Evolutionary conservation across 2,888 invertebrate genomes (phyloP), one percentile per base, ranked within the genome.

Genomic region (Kryphioiulus occultus): DNA sequence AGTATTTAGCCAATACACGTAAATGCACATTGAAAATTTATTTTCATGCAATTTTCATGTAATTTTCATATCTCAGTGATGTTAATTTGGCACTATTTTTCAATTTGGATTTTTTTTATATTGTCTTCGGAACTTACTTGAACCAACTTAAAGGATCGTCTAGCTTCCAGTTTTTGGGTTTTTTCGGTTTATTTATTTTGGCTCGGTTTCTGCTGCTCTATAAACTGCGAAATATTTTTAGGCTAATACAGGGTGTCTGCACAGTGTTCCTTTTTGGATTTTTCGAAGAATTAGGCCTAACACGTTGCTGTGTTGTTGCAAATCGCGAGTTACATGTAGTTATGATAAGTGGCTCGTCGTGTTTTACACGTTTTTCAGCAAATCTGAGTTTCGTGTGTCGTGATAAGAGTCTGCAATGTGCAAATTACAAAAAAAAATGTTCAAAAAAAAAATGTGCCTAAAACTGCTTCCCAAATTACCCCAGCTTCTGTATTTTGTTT

Each of bases 131-230:
- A 68, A 26, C 26, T 68, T 68, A 4, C 7, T 22, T 26, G 22
- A 26, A 5, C 26, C 22, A 68, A 68, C 68, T 68, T 68, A 7
- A 19, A 68, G 26, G 7, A 68, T 68, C 22, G 68, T 68, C 68
- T 68, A 68, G 68, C 68, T 68, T 59, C 59, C 22, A 59, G 59
- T 59, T 59, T n/a, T 59, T n/a, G 59, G 19, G 17, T 68, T 68
- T 68, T 26, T 3, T 68, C 26, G 68, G 68, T 68, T 68, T 68
- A 68, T 68, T 68, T 68, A 68, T 68, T 68, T 22, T 68, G 68
- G 68, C 68, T 68, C 26, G 10, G 10, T 68, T 68, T 26, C 68
- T 68, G 5, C 68, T 26, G 68, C 26, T 22, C 68, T 68, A 68
- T 68, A 68, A 68, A 68, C 68, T 68, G 68, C 22, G 26, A 2